These are phyloP conservation scores for Heliothis subflexa DNA, from an alignment of 1,140 invertebrate species.

Conservation along the genomic window DNA sequence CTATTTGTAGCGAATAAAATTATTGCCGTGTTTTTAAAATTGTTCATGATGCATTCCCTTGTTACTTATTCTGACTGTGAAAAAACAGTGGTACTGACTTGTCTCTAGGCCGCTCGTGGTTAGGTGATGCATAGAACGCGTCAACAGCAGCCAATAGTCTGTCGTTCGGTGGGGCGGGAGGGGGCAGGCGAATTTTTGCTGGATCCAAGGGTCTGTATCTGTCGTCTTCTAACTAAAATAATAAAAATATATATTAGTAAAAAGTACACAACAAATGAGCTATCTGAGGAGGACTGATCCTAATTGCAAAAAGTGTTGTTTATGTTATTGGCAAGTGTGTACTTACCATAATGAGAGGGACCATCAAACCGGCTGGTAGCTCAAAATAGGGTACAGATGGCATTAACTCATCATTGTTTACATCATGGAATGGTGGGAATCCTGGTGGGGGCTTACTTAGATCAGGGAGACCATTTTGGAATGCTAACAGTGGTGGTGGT, in stretches of 20 bases:
- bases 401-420: conserved; percentile 90
- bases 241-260: conserved; percentile 4
- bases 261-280: neutral
- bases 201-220: conserved; percentile 97
- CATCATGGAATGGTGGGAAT: conserved; percentile 87
- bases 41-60: too few relatives aligned
- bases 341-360: conserved; percentile 95
- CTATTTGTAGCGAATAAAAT: too few relatives aligned
- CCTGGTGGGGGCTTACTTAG: conserved; percentile 95
- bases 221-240: conserved; percentile 93
- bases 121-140: conserved; percentile 97
- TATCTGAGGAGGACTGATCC: neutral
- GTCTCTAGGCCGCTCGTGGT: conserved; percentile 97
- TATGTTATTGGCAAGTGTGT: neutral
- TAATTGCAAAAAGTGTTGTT: too few relatives aligned
- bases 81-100: conserved; percentile 88
- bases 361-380: conserved; percentile 97
- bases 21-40: too few relatives aligned
- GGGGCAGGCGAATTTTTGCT: conserved; percentile 95
- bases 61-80: too few relatives aligned
- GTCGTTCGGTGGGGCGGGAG: conserved; percentile 97
- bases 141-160: conserved; percentile 96
- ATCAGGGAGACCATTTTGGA: conserved; percentile 90
- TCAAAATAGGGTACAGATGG: conserved; percentile 98
- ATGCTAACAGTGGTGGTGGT: conserved; percentile 66